phyloP scores from a whole-genome alignment of 2,797 vertebrate species.

The Myripristis jacobus region DNA sequence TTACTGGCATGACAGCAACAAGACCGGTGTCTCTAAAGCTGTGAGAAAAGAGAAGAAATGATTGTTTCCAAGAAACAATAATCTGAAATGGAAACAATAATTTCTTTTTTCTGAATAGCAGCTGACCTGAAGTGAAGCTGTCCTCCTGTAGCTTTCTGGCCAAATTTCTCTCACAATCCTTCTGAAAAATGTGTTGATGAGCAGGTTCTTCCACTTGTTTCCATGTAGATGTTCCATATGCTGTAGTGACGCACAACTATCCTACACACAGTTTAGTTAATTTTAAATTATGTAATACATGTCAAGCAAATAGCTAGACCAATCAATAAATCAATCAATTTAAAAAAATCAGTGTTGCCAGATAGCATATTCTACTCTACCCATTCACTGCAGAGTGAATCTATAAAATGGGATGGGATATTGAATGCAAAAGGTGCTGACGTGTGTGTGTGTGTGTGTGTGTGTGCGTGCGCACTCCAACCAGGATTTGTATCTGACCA shows the following conservation, averaged over 20 bases:
- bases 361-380: neutral
- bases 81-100: too few species aligned
- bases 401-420: slow-evolving; percentile 2
- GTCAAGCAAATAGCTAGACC: neutral
- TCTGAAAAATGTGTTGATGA: neutral
- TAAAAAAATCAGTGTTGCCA: neutral
- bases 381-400: neutral
- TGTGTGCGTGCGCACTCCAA: slow-evolving; percentile 27
- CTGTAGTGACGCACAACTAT: neutral
- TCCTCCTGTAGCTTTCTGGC: neutral
- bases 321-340: neutral
- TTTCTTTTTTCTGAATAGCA: too few species aligned
- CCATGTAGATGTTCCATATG: neutral
- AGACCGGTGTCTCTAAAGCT: too few species aligned
- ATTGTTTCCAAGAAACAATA: too few species aligned
- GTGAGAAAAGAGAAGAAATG: too few species aligned
- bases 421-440: slow-evolving; percentile 3
- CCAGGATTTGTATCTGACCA: slow-evolving; percentile 51
- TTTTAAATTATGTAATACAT: neutral
- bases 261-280: neutral
- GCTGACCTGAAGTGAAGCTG: slow-evolving; percentile 34
- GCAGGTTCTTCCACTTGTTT: slow-evolving; percentile 1
- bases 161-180: slow-evolving; percentile 10
- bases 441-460: neutral
- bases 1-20: too few species aligned